Evolutionary conservation across 1,140 invertebrate genomes (phyloP).

Genomic region (Ceratina calcarata): DNA sequence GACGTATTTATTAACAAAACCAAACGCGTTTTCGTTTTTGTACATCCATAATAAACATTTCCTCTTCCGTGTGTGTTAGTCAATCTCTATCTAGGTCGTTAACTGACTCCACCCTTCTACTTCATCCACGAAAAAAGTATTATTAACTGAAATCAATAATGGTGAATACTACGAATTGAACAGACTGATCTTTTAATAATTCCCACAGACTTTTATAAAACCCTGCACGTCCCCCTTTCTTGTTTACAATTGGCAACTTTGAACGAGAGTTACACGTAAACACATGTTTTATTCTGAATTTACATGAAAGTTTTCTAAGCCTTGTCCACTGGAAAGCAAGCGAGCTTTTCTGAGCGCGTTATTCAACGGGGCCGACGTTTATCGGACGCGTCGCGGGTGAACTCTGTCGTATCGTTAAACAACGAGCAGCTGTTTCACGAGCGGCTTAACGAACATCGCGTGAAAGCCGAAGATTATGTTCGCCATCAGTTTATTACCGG

Average conservation of each 20-base stretch:
- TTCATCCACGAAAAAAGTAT: neutral
- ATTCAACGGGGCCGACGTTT: conserved; percentile 25
- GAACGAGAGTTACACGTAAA: neutral
- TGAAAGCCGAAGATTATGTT: neutral
- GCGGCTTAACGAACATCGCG: conserved; percentile 1
- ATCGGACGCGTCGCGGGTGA: conserved; percentile 7
- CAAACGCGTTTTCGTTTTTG: neutral
- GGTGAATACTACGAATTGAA: no score
- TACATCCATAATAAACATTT: neutral
- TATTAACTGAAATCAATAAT: neutral
- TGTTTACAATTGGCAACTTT: no score
- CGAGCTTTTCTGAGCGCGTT: neutral
- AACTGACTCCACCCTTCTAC: neutral
- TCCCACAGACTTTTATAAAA: no score
- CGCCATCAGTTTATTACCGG: neutral
- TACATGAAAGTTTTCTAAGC: neutral
- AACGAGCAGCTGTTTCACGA: conserved; percentile 41
- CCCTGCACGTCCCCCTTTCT: no score
- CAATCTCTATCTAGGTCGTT: neutral
- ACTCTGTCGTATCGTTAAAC: conserved; percentile 38
- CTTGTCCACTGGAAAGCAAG: neutral
- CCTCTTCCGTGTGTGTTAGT: no score
- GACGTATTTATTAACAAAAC: neutral
- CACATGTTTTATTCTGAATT: neutral
- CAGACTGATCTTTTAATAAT: no score